A percentile compares a stretch with the other conserved stretches of the same genome.
Conservation (phyloP, 2,113 vertebrate genomes). For the Pachycephala philippinensis region DNA sequence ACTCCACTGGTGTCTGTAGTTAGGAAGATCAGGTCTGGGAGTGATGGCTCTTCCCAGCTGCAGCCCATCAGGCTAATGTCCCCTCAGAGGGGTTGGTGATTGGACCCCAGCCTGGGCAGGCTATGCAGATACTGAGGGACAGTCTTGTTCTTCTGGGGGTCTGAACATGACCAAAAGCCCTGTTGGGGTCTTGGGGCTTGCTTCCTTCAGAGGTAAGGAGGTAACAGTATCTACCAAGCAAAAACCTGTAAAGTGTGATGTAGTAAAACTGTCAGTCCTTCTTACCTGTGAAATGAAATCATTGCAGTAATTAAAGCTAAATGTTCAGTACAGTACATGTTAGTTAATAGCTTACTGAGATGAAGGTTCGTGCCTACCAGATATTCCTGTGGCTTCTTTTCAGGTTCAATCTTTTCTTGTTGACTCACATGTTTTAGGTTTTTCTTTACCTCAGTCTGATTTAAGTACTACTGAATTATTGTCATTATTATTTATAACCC, state of each 20-base stretch:
- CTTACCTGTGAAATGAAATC: neutral
- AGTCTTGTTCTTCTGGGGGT: neutral
- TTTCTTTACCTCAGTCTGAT: neutral
- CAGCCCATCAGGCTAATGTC: neutral
- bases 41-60: neutral
- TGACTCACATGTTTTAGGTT: neutral
- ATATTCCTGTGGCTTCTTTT: neutral
- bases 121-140: neutral
- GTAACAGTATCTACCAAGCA: neutral
- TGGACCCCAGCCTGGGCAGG: neutral
- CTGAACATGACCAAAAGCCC: neutral
- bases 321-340: neutral
- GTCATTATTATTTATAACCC: neutral
- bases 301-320: neutral
- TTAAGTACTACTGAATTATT: neutral
- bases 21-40: neutral
- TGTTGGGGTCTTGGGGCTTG: neutral
- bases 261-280: neutral
- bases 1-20: neutral
- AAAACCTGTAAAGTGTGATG: neutral
- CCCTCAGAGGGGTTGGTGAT: rapidly evolving
- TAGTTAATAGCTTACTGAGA: neutral
- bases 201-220: neutral
- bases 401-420: neutral
- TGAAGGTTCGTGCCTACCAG: neutral